Evolutionary conservation across 1,140 invertebrate species (phyloP).

Genomic region (Caenorhabditis briggsae): DNA sequence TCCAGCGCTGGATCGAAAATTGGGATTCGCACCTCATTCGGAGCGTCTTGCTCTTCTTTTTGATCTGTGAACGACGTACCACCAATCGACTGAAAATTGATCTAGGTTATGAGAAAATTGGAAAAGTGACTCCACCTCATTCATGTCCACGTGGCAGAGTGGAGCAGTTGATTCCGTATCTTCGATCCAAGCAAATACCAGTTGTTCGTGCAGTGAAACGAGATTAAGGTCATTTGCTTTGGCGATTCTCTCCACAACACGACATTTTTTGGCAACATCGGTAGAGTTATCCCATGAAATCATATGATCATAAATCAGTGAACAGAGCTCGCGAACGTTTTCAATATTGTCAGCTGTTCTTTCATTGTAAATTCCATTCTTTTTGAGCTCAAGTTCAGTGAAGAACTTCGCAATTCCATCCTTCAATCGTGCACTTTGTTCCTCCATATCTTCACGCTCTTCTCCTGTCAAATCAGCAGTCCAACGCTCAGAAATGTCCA

Average conservation of each 20-base stretch:
- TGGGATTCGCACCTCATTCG: constrained; percentile 2
- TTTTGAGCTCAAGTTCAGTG: constrained; percentile 47
- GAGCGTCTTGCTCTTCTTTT: not conserved
- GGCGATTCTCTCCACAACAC: constrained; percentile 1
- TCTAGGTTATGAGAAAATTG: not conserved
- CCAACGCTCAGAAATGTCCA: constrained; percentile 15
- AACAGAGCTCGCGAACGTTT: constrained; percentile 3
- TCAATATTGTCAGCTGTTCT: constrained; percentile 44
- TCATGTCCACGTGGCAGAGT: constrained; percentile 26
- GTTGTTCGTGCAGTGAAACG: constrained; percentile 21
- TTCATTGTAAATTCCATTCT: constrained; percentile 30
- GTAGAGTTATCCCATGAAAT: constrained; percentile 24
- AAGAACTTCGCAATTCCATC: constrained; percentile 38
- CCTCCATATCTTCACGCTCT: constrained; percentile 22
- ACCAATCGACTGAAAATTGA: constrained; percentile 10
- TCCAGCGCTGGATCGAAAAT: constrained; percentile 8
- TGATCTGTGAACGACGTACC: constrained; percentile 23
- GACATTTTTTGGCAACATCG: constrained; percentile 36
- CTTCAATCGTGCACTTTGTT: constrained; percentile 6
- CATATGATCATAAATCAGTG: constrained; percentile 38
- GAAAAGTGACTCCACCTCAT: not conserved
- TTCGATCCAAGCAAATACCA: constrained; percentile 17
- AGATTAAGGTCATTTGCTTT: constrained; percentile 16
- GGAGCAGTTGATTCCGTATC: not conserved
- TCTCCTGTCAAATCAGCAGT: not conserved